Conservation (phyloP, 2,113 vertebrate genomes). For the Tichodroma muraria region DNA sequence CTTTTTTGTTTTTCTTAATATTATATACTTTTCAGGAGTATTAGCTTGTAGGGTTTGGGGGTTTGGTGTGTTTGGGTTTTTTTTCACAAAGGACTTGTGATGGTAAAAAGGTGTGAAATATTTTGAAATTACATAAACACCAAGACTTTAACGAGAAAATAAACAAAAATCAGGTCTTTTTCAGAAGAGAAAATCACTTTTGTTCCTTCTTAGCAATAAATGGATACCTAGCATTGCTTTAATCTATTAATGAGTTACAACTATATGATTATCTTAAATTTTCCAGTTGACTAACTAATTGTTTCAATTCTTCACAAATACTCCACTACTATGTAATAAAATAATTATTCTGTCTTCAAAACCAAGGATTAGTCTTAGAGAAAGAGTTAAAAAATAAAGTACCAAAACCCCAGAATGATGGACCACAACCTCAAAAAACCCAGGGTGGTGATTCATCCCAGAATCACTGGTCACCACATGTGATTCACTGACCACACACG, state of each 20-base stretch:
- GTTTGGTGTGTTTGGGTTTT: neutral
- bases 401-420: neutral
- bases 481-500: neutral
- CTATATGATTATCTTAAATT: neutral
- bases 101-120: neutral
- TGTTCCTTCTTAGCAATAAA: neutral
- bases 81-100: neutral
- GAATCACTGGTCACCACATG: neutral
- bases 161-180: neutral
- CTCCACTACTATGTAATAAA: neutral
- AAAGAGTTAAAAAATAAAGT: neutral
- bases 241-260: neutral
- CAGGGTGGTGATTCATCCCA: accelerated
- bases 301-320: neutral
- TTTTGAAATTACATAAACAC: neutral
- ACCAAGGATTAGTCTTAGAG: neutral
- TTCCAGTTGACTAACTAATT: neutral
- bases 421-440: neutral
- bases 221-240: neutral
- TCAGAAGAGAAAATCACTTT: neutral
- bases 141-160: neutral
- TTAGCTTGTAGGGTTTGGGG: neutral
- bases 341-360: neutral
- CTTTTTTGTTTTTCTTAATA: neutral
- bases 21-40: neutral